phyloP scores from a whole-genome alignment of 2,797 vertebrate genomes.

The Amblyopsis hoosieri region DNA sequence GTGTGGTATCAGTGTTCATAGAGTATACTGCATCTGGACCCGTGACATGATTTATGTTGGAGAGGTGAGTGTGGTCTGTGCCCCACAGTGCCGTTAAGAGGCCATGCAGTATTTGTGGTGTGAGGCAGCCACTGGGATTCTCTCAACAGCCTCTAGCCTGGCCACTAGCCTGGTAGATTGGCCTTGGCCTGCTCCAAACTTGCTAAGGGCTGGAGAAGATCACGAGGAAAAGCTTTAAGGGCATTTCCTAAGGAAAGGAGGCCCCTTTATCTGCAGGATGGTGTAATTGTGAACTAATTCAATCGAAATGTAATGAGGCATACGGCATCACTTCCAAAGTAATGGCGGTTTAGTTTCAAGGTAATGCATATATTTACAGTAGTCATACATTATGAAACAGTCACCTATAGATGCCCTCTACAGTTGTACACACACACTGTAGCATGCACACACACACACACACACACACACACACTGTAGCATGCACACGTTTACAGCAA shows the following conservation, averaged over 20 bases:
- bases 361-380: no score
- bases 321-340: no score
- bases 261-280: neutral
- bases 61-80: slow-evolving; percentile 4
- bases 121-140: slow-evolving; percentile 29
- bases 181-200: slow-evolving; percentile 16
- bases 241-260: neutral
- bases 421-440: neutral
- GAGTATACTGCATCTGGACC: slow-evolving; percentile 1
- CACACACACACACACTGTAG: no score
- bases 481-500: slow-evolving; percentile 8
- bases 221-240: neutral
- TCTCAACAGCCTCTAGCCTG: slow-evolving; percentile 22
- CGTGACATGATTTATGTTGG: slow-evolving; percentile 13
- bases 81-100: slow-evolving; percentile 16
- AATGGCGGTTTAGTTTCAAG: no score
- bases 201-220: slow-evolving; percentile 8
- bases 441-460: neutral
- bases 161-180: slow-evolving; percentile 28
- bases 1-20: neutral
- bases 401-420: slow-evolving; percentile 20
- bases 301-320: neutral
- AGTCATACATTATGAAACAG: no score
- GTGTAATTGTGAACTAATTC: neutral
- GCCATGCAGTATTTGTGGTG: slow-evolving; percentile 20